Percentiles rank a stretch among this genome's conserved stretches.
These are phyloP conservation scores for Cephus pygmeus DNA, from an alignment of 2,888 invertebrate genomes.

Conservation along the genomic window DNA sequence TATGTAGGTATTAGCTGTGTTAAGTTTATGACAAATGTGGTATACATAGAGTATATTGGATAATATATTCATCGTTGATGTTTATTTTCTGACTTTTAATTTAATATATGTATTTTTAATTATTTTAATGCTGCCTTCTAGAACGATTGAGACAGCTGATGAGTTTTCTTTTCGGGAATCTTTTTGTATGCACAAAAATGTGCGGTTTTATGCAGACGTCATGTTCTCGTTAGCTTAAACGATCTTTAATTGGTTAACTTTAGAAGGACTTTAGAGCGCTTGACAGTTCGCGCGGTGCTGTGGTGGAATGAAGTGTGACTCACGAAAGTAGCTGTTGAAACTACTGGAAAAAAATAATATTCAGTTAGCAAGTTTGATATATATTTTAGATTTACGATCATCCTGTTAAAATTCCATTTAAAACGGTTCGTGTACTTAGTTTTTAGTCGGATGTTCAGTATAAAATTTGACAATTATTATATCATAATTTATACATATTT, in stretches of 20 bases:
- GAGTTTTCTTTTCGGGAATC: background rate
- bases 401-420: background rate
- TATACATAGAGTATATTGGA: background rate
- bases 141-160: background rate
- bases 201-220: background rate
- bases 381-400: background rate
- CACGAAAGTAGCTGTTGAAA: background rate
- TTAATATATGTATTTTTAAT: background rate
- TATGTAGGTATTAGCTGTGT: background rate
- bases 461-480: background rate
- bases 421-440: background rate
- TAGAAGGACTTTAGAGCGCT: background rate
- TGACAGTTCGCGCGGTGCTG: background rate
- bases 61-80: background rate
- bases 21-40: background rate
- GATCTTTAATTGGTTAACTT: background rate
- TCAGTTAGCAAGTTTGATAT: background rate
- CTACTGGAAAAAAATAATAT: background rate
- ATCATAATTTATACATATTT: background rate
- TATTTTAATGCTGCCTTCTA: background rate
- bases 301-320: background rate
- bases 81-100: background rate
- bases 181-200: background rate
- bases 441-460: background rate
- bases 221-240: background rate